Evolutionary conservation across 2,113 vertebrate genomes (phyloP), one percentile per base, ranked within the genome.

Genomic region (Heterochromis multidens): DNA sequence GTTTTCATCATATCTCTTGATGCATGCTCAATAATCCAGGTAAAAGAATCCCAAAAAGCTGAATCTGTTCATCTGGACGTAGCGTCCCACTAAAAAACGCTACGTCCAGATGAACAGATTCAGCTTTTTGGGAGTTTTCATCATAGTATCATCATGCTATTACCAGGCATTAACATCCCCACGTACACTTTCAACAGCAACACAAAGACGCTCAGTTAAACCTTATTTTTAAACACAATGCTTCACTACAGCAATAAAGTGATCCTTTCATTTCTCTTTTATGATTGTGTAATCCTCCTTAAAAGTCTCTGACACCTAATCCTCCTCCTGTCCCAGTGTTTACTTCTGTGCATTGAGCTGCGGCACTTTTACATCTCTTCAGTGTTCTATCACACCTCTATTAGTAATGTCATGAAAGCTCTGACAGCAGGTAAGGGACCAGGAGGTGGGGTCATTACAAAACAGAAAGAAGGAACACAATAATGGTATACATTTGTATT

Each of bases 391-490:
- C 23, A 58, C 6, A 1, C 57, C 14, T 59, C 25, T 6, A 59
- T 59, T 59, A 59, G 7, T 27, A 2, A 27, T 27, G 13, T 59
- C 13, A 0, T 59, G 27, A 59, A 16, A 27, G 25, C 25, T 27
- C 0, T 23, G 27, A 23, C 6, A 16, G 25, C 57, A 59, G 57
- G 57, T 59, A 59, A 27, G 14, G 23, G 1, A 25, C 56, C n/a
- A 58, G 25, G 13, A 29, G 58, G 13, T 27, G 13, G 25, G 23
- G 0, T 13, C 4, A 21, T 4, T 59, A 16, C 13, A 59, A 25
- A 16, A 59, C 57, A 59, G 7, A 13, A 27, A 0, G 23, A 27
- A 27, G 25, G 57, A 29, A 59, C 1, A 1, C 14, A 40, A 40
- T 12, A 40, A 40, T 6, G 2, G 11, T 43, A 2, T 43, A 13